Conservation (phyloP, 2,888 invertebrate species). For the Agrypnus murinus region DNA sequence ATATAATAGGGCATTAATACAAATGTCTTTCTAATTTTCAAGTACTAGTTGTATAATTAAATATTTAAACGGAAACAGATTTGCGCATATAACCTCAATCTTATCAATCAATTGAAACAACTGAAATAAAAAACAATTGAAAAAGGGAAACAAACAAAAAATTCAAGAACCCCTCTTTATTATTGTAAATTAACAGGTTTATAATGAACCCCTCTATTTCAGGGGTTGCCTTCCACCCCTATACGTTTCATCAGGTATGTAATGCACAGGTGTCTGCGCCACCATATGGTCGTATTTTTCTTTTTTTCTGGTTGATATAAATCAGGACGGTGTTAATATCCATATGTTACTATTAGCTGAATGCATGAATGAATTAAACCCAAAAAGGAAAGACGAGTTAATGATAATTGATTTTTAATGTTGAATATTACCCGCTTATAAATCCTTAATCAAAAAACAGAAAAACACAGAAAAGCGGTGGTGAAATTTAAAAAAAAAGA, state of each 20-base stretch:
- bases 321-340: conserved; percentile 39
- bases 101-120: too few relatives aligned
- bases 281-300: conserved; percentile 42
- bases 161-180: conserved; percentile 8
- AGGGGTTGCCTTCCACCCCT: conserved; percentile 9
- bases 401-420: too few relatives aligned
- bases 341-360: conserved; percentile 32
- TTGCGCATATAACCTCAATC: too few relatives aligned
- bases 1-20: too few relatives aligned
- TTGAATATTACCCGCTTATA: not conserved
- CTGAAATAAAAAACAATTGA: too few relatives aligned
- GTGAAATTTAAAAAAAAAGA: not conserved
- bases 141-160: too few relatives aligned
- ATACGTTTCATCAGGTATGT: conserved; percentile 32
- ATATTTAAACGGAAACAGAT: too few relatives aligned
- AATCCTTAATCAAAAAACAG: not conserved
- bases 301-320: conserved; percentile 39
- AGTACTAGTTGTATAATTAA: too few relatives aligned
- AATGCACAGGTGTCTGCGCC: conserved; percentile 41
- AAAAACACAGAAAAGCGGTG: not conserved
- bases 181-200: conserved; percentile 40
- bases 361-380: not conserved
- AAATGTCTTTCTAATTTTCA: too few relatives aligned
- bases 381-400: not conserved
- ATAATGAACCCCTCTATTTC: conserved; percentile 19